A percentile compares a stretch with the other conserved stretches of the same genome.
Conservation (phyloP, 2,797 vertebrate species). For the Sciurus carolinensis region DNA sequence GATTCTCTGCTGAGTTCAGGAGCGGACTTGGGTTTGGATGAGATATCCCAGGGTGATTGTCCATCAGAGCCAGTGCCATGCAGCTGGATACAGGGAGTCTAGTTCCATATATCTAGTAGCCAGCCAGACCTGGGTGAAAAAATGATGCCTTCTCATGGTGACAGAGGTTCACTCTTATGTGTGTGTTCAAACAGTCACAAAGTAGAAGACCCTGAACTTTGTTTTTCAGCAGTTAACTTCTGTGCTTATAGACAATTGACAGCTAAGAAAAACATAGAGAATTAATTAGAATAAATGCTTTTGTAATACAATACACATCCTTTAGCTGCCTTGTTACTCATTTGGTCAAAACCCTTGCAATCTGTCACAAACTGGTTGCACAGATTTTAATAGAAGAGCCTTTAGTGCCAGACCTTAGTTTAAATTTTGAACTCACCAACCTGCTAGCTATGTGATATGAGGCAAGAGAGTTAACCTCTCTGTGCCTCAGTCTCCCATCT, state of each 20-base stretch:
- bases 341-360: constrained; percentile 44
- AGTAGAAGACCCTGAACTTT: neutral
- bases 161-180: neutral
- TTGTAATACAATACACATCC: constrained; percentile 9
- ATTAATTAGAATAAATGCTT: constrained; percentile 21
- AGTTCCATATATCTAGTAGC: neutral
- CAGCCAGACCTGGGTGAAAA: neutral
- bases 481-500: neutral
- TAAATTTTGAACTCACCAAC: neutral
- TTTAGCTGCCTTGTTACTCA: constrained; percentile 6
- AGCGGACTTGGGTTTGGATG: neutral
- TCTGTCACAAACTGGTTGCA: neutral
- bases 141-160: neutral
- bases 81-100: neutral
- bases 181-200: neutral
- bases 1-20: neutral
- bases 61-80: neutral
- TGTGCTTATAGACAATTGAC: neutral
- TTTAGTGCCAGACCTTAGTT: neutral
- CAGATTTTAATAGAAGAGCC: neutral
- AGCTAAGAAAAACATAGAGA: neutral
- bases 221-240: constrained; percentile 6
- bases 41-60: neutral
- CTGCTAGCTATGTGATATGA: neutral
- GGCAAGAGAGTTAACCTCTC: neutral